Evolutionary conservation across 2,888 invertebrate genomes (phyloP), one percentile per base, ranked within the genome.

Genomic region (Heteropelma amictum): DNA sequence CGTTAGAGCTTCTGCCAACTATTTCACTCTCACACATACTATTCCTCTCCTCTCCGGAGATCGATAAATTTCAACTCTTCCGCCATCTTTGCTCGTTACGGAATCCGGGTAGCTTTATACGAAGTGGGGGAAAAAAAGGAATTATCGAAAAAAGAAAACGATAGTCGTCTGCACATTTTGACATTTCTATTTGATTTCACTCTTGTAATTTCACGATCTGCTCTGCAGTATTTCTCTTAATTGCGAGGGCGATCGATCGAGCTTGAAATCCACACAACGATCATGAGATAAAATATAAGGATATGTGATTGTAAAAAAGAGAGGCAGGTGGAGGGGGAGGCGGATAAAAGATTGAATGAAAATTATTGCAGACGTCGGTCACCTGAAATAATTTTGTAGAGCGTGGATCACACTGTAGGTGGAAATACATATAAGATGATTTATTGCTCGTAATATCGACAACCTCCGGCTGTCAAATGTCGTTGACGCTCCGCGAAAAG

Each of bases 391-490:
- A 83, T 83, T 83, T 85, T 85, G 82, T 83, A 84, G 81, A 81
- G 83, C 80, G 81, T 73, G 79, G 80, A 12, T 19, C 76, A 26
- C 77, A 80, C 79, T 80, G 21, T 78, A 77, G 23, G 23, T 69
- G 28, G 26, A 30, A 30, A 60, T 45, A 45, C 28, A 45, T 45
- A 21, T 45, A 10, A 3, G 82, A 83, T 86, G 85, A 87, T 87
- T 87, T 87, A 86, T 87, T 83, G 83, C 82, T 82, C 82, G 83
- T 85, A 85, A 86, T 86, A 87, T 87, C 83, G 78, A 60, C 45
- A 56, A 70, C 51, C 26, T 38, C 67, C 64, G 74, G 73, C 58
- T 60, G 77, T 71, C 70, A 77, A n/a, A 78, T 74, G 69, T 54
- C 65, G 70, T 38, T 26, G 69, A 69, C 63, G 67, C 61, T 49